Conservation (phyloP, 1,140 invertebrate species). For the Musca vetustissima region DNA sequence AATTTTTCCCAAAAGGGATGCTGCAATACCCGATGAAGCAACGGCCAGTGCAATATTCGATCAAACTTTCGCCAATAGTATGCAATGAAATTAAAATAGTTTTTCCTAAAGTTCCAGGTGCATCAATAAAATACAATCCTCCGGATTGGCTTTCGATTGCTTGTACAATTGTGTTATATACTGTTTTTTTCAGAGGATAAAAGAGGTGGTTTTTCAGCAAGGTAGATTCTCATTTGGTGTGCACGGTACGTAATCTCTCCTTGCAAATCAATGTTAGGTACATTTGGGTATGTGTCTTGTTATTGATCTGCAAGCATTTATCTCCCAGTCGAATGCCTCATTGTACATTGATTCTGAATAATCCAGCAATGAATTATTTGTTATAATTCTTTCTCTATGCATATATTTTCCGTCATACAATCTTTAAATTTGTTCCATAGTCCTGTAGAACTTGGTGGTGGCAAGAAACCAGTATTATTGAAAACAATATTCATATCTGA, state of each 20-base stretch:
- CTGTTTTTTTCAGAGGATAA: conserved; percentile 28
- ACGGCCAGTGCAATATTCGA: conserved; percentile 54
- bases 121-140: conserved; percentile 37
- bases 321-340: conserved; percentile 47
- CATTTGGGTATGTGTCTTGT: conserved; percentile 37
- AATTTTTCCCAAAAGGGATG: conserved; percentile 32
- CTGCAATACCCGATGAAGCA: conserved; percentile 56
- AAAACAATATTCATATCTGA: conserved; percentile 55
- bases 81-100: conserved; percentile 55
- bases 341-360: conserved; percentile 37
- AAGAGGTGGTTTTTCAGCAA: conserved; percentile 27
- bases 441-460: conserved; percentile 39
- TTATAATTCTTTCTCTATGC: conserved; percentile 48
- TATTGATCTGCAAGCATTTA: conserved; percentile 37
- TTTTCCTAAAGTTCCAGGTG: conserved; percentile 40
- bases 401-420: conserved; percentile 38
- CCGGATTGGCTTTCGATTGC: conserved; percentile 27
- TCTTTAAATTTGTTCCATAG: too few species aligned
- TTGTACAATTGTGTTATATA: conserved; percentile 34
- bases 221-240: conserved; percentile 27
- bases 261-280: conserved; percentile 37
- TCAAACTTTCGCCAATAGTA: conserved; percentile 48
- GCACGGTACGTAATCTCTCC: conserved; percentile 36
- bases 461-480: conserved; percentile 49
- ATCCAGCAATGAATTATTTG: conserved; percentile 24